These are phyloP conservation scores for Malurus elegans DNA, from an alignment of 2,113 vertebrate genomes.

Conservation along the genomic window DNA sequence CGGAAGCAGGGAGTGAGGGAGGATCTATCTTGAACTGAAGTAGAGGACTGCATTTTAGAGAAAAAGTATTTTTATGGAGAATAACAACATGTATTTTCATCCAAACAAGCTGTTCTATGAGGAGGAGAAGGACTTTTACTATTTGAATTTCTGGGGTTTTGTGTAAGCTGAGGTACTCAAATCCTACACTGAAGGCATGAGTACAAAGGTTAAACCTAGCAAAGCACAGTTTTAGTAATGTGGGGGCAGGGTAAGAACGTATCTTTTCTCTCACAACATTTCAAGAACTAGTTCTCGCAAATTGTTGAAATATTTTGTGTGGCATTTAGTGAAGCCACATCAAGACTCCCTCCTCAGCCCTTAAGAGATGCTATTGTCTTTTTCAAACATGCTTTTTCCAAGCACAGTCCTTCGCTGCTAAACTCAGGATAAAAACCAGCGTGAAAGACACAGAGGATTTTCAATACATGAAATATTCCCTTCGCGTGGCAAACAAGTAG, in stretches of 20 bases:
- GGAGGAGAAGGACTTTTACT: not conserved
- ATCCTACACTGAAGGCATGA: not conserved
- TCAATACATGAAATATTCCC: not conserved
- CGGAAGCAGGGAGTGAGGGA: not conserved
- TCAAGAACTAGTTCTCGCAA: conserved; percentile 21
- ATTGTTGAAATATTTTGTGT: conserved; percentile 40
- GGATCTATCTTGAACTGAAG: not conserved
- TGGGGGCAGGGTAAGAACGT: conserved; percentile 43
- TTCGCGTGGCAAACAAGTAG: not conserved
- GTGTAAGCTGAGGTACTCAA: not conserved
- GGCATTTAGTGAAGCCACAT: conserved; percentile 15
- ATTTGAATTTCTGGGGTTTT: not conserved
- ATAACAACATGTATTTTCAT: not conserved
- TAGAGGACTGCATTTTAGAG: not conserved
- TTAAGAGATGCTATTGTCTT: conserved; percentile 37
- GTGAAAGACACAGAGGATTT: not conserved
- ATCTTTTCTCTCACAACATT: conserved; percentile 19
- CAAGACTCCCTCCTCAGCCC: not conserved
- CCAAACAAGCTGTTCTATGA: not conserved
- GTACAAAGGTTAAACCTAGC: not conserved
- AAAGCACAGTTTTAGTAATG: not conserved
- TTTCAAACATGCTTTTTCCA: not conserved
- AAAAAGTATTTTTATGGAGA: not conserved
- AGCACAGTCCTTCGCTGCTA: not conserved
- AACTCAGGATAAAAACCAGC: not conserved